Conservation (phyloP, 2,888 invertebrate genomes). For the Melangyna quadrimaculata region DNA sequence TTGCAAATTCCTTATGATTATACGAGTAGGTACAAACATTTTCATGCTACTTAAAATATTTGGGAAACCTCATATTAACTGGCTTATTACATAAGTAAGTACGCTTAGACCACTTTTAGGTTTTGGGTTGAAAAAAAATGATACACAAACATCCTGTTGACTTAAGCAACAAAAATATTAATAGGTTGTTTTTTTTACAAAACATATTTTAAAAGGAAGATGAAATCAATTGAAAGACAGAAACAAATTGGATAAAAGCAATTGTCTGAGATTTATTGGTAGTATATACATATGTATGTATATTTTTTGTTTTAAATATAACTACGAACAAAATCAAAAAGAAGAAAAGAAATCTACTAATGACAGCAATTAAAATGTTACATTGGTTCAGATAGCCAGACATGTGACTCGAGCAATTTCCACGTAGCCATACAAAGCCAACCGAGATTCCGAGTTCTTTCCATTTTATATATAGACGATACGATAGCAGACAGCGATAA, state of each 20-base stretch:
- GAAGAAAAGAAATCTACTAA: constrained; percentile 9
- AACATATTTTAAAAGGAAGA: neutral
- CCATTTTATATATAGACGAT: neutral
- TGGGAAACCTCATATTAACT: neutral
- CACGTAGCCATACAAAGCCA: constrained; percentile 1
- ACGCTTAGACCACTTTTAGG: neutral
- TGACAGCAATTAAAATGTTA: constrained; percentile 42
- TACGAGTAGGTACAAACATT: neutral
- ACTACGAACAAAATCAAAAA: neutral
- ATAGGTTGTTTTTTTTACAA: neutral
- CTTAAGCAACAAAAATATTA: too few species aligned
- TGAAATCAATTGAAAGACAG: neutral
- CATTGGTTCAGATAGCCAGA: constrained; percentile 17
- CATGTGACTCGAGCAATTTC: neutral
- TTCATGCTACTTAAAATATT: neutral
- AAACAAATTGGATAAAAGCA: neutral
- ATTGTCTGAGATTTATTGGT: neutral
- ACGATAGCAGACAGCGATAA: constrained; percentile 46
- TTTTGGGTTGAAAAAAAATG: neutral
- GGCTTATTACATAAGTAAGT: neutral
- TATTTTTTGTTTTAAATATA: neutral
- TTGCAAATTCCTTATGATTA: neutral
- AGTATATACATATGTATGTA: neutral
- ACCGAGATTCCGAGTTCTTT: neutral
- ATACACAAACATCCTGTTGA: neutral